These are phyloP conservation scores for Saccostrea glomerata DNA, from an alignment of 1,140 invertebrate species.

Conservation along the genomic window DNA sequence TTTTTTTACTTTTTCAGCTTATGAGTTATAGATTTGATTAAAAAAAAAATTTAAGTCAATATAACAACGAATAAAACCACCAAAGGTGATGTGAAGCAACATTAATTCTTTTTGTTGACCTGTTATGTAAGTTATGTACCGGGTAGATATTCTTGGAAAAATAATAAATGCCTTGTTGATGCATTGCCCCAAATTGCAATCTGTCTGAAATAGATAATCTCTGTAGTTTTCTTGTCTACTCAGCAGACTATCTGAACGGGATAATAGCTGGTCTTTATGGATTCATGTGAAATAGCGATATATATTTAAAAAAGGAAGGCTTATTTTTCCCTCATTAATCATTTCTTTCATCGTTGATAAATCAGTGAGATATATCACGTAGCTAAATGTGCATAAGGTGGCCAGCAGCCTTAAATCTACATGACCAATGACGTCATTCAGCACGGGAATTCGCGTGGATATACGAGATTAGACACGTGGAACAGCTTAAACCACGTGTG, in stretches of 20 bases:
- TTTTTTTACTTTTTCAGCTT: too few relatives aligned
- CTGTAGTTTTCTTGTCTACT: background rate
- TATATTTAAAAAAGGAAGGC: background rate
- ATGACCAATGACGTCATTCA: conserved; percentile 30
- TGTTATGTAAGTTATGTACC: background rate
- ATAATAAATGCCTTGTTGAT: conserved; percentile 15
- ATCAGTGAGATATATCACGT: background rate
- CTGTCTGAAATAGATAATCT: conserved; percentile 31
- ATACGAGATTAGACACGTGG: background rate
- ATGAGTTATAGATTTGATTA: too few relatives aligned
- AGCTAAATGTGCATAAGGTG: background rate
- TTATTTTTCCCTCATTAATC: conserved; percentile 30
- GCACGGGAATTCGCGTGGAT: background rate
- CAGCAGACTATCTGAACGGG: conserved; percentile 1
- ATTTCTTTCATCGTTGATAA: conserved; percentile 16
- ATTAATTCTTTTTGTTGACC: background rate
- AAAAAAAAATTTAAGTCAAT: too few relatives aligned
- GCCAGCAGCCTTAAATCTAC: conserved; percentile 22
- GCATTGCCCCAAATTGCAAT: background rate
- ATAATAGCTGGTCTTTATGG: conserved; percentile 20
- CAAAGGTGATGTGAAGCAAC: background rate
- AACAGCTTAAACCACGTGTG: background rate
- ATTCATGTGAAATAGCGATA: background rate
- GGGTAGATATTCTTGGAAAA: background rate
- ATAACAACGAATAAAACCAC: too few relatives aligned